A percentile compares a stretch with the other conserved stretches of the same genome.
These are phyloP conservation scores for Calameuta filiformis DNA, from an alignment of 2,888 invertebrate species.

Conservation along the genomic window DNA sequence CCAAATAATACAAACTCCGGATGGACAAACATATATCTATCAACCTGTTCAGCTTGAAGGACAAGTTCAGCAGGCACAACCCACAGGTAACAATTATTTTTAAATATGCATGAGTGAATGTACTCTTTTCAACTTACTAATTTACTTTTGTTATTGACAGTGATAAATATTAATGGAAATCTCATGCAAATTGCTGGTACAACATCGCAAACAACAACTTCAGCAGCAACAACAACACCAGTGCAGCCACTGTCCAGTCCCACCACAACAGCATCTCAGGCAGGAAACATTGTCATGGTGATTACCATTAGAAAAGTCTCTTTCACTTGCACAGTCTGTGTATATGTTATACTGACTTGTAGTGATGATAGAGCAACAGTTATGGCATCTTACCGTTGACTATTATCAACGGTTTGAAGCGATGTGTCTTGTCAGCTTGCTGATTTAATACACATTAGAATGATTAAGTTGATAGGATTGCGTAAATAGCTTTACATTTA, in stretches of 20 bases:
- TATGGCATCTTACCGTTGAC: conserved; percentile 6
- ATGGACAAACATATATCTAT: conserved; percentile 93
- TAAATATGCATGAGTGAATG: neutral
- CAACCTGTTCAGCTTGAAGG: conserved; percentile 78
- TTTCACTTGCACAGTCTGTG: conserved; percentile 57
- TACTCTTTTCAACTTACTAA: neutral
- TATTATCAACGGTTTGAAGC: neutral
- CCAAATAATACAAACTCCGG: conserved; percentile 89
- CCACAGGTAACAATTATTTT: conserved; percentile 67
- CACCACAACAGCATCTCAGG: conserved; percentile 54
- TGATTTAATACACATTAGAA: neutral
- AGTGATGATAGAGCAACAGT: conserved; percentile 58
- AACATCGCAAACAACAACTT: conserved; percentile 59
- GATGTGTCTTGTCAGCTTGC: neutral
- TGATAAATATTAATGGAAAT: conserved; percentile 82
- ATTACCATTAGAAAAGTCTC: conserved; percentile 59
- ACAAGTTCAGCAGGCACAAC: conserved; percentile 71
- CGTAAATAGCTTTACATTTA: neutral
- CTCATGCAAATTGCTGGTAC: conserved; percentile 75
- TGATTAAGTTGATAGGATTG: neutral
- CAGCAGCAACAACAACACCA: conserved; percentile 66
- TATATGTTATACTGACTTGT: conserved; percentile 57
- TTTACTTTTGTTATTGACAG: conserved; percentile 63
- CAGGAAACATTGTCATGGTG: conserved; percentile 83
- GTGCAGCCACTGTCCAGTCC: conserved; percentile 66